Evolutionary conservation across 2,888 invertebrate species (phyloP), one percentile per base, ranked within the genome.

Genomic region (Keiferia lycopersicella): DNA sequence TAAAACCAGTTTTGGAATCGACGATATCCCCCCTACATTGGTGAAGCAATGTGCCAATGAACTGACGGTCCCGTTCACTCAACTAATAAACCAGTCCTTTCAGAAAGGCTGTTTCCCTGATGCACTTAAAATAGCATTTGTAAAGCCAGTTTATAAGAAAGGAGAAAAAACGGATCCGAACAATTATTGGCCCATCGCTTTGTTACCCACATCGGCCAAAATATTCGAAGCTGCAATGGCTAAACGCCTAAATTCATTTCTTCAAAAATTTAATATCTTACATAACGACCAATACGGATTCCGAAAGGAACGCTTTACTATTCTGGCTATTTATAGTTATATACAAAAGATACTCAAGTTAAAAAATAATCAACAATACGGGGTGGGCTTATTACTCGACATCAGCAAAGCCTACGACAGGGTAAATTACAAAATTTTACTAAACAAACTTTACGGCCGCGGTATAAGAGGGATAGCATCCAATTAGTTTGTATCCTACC

Each of bases 391-490:
- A 8, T n/a, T 66, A 7, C 16, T 66, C 11, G 67, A 68, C 57
- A 65, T 66, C 66, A 63, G 61, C 1, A 67, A 67, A 59, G 68
- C 68, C 1, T 67, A 67, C 20, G 66, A 68, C 26, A 65, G 51
- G 45, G 67, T 66, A 0, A 16, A 63, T 1, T 48, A 38, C 51
- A 39, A 63, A 26, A 65, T 65, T 11, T 38, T 68, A 63, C 39
- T 65, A 0, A 20, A 59, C 14, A 59, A 59, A 20, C n/a, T 59
- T 8, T 10, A 41, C n/a, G 20, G n/a, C 6, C 18, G 62, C 18
- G 68, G 68, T 16, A 64, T 68, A 10, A 62, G 68, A 0, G 68
- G 68, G 8, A 51, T 22, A 14, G 53, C 61, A 10, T 56, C 64
- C 34, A 41, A 65, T 26, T 66, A 65, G 68, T 56, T 68, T 18